These are phyloP conservation scores for Siphamia tubifer DNA, from an alignment of 2,113 vertebrate species.

Conservation along the genomic window DNA sequence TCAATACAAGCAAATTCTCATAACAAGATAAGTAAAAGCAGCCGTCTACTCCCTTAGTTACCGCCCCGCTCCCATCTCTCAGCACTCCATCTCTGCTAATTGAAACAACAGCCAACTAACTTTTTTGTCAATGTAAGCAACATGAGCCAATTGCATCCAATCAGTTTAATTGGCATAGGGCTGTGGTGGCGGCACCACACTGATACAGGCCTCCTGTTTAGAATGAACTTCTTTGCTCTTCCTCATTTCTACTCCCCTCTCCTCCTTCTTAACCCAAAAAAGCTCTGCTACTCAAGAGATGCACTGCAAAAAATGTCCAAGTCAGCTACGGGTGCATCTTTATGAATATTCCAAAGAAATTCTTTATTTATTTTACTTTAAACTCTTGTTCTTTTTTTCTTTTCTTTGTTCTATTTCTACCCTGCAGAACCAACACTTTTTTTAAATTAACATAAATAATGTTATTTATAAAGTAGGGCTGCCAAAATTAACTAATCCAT, in stretches of 20 bases:
- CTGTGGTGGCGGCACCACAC: constrained; percentile 41
- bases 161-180: constrained; percentile 48
- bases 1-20: constrained; percentile 13
- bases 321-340: neutral
- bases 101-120: constrained; percentile 58
- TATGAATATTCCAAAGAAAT: too few relatives aligned
- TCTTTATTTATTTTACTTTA: too few relatives aligned
- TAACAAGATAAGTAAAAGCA: constrained; percentile 57
- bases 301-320: constrained; percentile 32
- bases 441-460: too few relatives aligned
- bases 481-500: too few relatives aligned
- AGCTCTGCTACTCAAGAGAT: neutral
- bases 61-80: constrained; percentile 7
- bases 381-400: too few relatives aligned
- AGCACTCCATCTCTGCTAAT: constrained; percentile 32
- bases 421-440: too few relatives aligned
- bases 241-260: constrained; percentile 1
- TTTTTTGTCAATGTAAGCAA: constrained; percentile 65
- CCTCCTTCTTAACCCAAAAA: constrained; percentile 7
- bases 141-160: constrained; percentile 46
- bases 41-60: constrained; percentile 18
- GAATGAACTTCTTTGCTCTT: constrained; percentile 57
- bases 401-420: too few relatives aligned
- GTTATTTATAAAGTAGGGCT: too few relatives aligned
- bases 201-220: constrained; percentile 47